A percentile compares a stretch with the other conserved stretches of the same genome.
These are phyloP conservation scores for Polydrusus tereticollis DNA, from an alignment of 2,888 invertebrate species.

Conservation along the genomic window DNA sequence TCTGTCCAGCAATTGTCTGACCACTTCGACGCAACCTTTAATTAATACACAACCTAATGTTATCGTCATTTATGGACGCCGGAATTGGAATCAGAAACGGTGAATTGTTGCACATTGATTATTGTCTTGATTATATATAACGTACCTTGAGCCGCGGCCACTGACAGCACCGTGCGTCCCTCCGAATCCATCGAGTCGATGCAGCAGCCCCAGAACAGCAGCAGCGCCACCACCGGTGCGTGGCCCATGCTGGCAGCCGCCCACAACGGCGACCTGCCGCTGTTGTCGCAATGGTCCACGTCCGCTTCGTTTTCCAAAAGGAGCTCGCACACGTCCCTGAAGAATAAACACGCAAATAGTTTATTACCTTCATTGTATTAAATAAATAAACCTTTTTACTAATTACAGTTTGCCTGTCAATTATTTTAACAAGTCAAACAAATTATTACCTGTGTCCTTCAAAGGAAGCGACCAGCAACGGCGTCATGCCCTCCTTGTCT, in stretches of 20 bases:
- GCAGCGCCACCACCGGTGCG: constrained; percentile 84
- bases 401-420: too few species aligned
- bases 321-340: constrained; percentile 89
- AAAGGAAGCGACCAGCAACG: constrained; percentile 89
- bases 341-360: neutral
- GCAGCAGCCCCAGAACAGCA: constrained; percentile 96
- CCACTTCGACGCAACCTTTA: constrained; percentile 88
- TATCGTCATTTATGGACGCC: too few species aligned
- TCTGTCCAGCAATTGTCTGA: constrained; percentile 88
- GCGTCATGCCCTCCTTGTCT: constrained; percentile 90
- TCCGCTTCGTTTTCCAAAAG: constrained; percentile 93
- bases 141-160: constrained; percentile 85
- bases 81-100: too few species aligned
- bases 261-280: constrained; percentile 89
- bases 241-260: constrained; percentile 95
- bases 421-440: too few species aligned
- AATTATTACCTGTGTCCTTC: constrained; percentile 84
- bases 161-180: constrained; percentile 89
- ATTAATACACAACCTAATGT: too few species aligned
- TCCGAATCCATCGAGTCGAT: constrained; percentile 95
- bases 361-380: too few species aligned
- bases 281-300: constrained; percentile 86
- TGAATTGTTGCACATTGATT: too few species aligned
- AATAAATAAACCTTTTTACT: too few species aligned
- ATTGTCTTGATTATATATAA: too few species aligned